Base-by-base conservation (phyloP, 1,140 invertebrate genomes). In the Periplaneta americana region DNA sequence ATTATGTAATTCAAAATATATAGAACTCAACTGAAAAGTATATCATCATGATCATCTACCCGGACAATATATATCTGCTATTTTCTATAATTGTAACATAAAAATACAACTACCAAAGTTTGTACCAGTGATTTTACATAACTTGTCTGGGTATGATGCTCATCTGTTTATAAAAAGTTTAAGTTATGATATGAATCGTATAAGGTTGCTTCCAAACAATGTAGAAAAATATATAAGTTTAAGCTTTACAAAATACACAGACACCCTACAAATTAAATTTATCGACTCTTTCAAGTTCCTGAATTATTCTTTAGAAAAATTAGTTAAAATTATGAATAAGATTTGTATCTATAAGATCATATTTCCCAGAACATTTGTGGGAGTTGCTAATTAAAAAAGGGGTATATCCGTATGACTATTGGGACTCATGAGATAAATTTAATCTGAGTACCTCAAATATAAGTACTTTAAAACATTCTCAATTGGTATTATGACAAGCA, bases 111-210 rank as follows among this genome's bases (percentile, higher is more conserved):
- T 34, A 35, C 74, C 75, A 15, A 76, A 78, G 9, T 82, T 81
- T 80, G 48, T 84, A 35, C 82, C 83, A 22, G 79, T 83, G 74
- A 35, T 82, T 9, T 77, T 84, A 74, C 84, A 84, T 35, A 84
- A 83, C 79, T 66, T 84, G 57, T 75, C 48, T 35, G 18, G 48
- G 17, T 84, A 84, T 75, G 81, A 84, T 57, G 75, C 76, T 76
- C 78, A n/a, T 81, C 82, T 81, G 81, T 77, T 35, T 84, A 10
- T 33, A 82, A 37, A 48, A 15, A 13, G 11, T 75, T 33, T 75
- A 28, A 33, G 13, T 31, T 28, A 33, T 31, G 75, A 75, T 75
- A 33, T 28, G 32, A 75, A 75, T 11, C 11, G 13, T 15, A 75
- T 75, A 17, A 15, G 31, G 13, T 75, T 75, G 31, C 11, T 75